phyloP scores from a whole-genome alignment of 2,113 vertebrate genomes.

The Rattus norvegicus region GRCr8 NC_086020.1:121632001-121632500 shows the following conservation, averaged over 20 bases:
- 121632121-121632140: too few species aligned
- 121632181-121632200: background rate
- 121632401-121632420: background rate
- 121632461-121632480: background rate
- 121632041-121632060: too few species aligned
- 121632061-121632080: too few species aligned
- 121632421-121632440: background rate
- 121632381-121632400: background rate
- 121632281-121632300: background rate
- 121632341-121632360: background rate
- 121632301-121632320: background rate
- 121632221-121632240: background rate
- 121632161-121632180: background rate
- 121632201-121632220: background rate
- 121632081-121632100: too few species aligned
- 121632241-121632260: background rate
- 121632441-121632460: background rate
- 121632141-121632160: too few species aligned
- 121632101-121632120: too few species aligned
- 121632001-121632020: too few species aligned
- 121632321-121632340: background rate
- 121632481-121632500: background rate
- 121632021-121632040: too few species aligned
- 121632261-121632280: constrained; percentile 8
- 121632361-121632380: background rate